Base-by-base conservation (phyloP, 2,888 invertebrate species). In the Baccha elongata region DNA sequence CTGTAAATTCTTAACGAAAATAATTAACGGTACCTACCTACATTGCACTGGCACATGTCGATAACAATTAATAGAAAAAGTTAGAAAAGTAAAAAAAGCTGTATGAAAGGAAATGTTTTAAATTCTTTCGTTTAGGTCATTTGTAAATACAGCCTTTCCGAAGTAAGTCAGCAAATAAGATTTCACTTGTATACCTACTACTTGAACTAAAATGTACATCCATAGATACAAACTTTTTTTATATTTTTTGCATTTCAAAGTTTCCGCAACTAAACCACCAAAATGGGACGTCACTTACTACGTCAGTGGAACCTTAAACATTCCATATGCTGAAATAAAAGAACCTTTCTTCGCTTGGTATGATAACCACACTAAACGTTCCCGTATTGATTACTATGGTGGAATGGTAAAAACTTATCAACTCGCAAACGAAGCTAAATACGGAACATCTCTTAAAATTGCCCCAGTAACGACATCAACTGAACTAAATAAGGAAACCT, bases 371-470 rank as follows among this genome's bases (percentile, higher is more conserved):
- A 93, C 93, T 65, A 94, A 94, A 69, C 94, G 94, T 75, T 97
- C 97, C 44, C 94, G 98, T 52, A 96, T 99, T 80, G 98, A 98
- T 90, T 99, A 98, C 88, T 99, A 99, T 91, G 97, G 96, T 83
- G 96, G 95, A 89, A 96, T 97, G 95, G 97, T 97, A n/a, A 95
- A 96, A 90, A 98, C 98, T 0, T 96, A 96, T 87, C 98, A 98
- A 91, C 89, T 97, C 23, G 90, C 92, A 0, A 85, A 91, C 0
- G 91, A 93, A 0, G 94, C 93, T 3, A 88, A 91, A 0, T 95
- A 91, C 87, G 97, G 97, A 0, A 92, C 94, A 0, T 94, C 94
- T 79, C 90, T 96, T 23, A 97, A 97, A 93, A 87, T 98, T 52
- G 97, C 96, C 0, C 97, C 97, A 0, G 93, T 98, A 68, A 96